Conservation (phyloP, 2,113 vertebrate genomes). For the Prietella phreatophila region DNA sequence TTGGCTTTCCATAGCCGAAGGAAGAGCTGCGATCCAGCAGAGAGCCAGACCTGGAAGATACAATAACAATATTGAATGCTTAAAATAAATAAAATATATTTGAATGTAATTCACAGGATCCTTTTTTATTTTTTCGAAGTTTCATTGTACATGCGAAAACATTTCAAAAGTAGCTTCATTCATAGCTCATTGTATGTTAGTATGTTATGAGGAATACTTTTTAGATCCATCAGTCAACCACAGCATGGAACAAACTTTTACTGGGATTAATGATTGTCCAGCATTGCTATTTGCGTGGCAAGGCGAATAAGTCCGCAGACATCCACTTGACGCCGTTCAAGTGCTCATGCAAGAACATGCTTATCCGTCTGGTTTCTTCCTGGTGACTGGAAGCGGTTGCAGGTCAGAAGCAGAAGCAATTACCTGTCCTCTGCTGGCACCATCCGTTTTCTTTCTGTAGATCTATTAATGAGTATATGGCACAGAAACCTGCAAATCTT, state of each 20-base stretch:
- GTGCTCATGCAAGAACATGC: too few species aligned
- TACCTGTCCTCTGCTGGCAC: neutral
- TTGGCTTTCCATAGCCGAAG: too few species aligned
- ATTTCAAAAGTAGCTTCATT: neutral
- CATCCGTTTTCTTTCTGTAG: neutral
- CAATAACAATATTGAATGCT: too few species aligned
- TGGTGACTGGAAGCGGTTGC: neutral
- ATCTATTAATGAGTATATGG: conserved; percentile 5
- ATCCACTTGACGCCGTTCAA: too few species aligned
- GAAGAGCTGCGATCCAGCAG: too few species aligned
- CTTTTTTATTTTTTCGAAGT: neutral
- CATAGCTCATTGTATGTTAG: too few species aligned
- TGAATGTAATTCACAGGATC: neutral
- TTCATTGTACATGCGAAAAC: neutral
- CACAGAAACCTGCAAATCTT: neutral
- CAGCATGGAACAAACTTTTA: neutral
- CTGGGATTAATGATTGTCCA: neutral
- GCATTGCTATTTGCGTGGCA: neutral
- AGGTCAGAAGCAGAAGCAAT: neutral
- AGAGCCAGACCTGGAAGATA: too few species aligned
- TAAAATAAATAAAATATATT: neutral
- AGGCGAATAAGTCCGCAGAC: too few species aligned
- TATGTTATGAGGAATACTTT: too few species aligned
- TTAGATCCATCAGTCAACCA: too few species aligned
- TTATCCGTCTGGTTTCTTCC: neutral